phyloP scores from a whole-genome alignment of 2,113 vertebrate species.

The Semnornis frantzii region DNA sequence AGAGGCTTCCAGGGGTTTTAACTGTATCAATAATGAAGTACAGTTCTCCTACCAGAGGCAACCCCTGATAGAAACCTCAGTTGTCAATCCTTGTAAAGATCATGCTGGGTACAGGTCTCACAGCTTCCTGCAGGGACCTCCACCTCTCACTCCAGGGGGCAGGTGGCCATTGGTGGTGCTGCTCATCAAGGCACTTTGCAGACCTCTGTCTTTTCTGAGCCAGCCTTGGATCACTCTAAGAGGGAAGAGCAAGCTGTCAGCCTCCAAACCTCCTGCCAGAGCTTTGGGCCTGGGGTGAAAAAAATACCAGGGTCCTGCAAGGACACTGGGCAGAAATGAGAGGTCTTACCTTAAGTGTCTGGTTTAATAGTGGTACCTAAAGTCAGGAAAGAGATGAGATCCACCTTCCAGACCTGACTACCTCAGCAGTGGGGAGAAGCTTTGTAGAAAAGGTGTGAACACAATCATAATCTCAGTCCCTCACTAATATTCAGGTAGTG shows the following conservation, averaged over 20 bases:
- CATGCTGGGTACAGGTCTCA: neutral
- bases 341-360: neutral
- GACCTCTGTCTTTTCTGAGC: neutral
- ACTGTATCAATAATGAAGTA: neutral
- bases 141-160: neutral
- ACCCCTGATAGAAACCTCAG: neutral
- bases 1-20: neutral
- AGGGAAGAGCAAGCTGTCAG: neutral
- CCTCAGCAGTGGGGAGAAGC: neutral
- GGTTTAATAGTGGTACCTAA: neutral
- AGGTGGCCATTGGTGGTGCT: neutral
- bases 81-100: neutral
- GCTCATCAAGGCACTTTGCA: neutral
- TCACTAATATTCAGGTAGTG: neutral
- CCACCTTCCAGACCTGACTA: fast-evolving
- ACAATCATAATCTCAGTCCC: neutral
- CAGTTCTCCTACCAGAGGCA: neutral
- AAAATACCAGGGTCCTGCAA: neutral
- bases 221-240: neutral
- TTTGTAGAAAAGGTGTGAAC: neutral
- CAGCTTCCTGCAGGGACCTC: neutral
- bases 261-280: neutral
- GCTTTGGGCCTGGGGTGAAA: neutral
- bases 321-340: neutral
- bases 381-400: neutral